These are phyloP conservation scores for Ammodytes dubius DNA, from an alignment of 2,113 vertebrate genomes.

Conservation along the genomic window DNA sequence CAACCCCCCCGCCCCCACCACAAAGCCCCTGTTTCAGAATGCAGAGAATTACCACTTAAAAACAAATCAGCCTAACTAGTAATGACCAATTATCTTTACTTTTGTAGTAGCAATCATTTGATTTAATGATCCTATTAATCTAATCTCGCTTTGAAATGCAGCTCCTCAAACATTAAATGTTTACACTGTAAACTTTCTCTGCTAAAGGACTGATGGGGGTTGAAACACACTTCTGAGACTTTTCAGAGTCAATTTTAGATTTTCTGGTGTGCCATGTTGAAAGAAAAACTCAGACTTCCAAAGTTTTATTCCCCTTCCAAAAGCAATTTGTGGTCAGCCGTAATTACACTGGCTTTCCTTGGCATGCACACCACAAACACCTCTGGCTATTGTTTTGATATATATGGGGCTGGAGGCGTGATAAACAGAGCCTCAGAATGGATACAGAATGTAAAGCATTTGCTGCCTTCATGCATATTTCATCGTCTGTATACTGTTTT, in stretches of 20 bases:
- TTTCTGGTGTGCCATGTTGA: neutral
- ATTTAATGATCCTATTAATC: neutral
- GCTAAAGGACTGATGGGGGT: neutral
- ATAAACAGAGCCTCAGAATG: neutral
- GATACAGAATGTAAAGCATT: neutral
- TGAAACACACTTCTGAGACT: neutral
- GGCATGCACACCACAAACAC: constrained; percentile 11
- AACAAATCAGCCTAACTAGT: neutral
- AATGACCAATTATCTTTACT: neutral
- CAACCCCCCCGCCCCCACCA: neutral
- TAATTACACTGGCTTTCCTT: constrained; percentile 32
- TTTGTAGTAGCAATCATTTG: neutral
- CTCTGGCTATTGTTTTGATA: constrained; percentile 19
- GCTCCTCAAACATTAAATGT: neutral
- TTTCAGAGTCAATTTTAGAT: neutral
- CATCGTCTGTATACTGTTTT: neutral
- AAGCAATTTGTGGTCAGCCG: constrained; percentile 23
- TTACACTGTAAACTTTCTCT: neutral
- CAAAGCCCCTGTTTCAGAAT: neutral
- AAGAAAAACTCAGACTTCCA: neutral
- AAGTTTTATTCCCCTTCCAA: neutral
- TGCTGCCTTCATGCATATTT: neutral
- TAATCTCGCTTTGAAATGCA: neutral
- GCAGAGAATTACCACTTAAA: neutral
- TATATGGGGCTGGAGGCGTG: neutral